These are phyloP conservation scores for Nebria ingens DNA, from an alignment of 1,140 invertebrate genomes.

Conservation along the genomic window DNA sequence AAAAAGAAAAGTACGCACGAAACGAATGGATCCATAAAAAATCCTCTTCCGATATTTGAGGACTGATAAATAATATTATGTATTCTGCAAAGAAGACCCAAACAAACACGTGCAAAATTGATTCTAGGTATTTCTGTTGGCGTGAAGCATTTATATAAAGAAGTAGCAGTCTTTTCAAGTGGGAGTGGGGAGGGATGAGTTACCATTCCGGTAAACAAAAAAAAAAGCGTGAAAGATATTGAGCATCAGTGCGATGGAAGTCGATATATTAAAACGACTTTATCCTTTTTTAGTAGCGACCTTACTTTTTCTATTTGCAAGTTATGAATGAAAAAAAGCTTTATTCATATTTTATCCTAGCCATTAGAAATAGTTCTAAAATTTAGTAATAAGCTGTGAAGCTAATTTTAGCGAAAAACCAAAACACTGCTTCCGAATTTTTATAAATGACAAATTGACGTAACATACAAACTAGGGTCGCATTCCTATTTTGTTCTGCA, in stretches of 20 bases:
- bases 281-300: too few relatives aligned
- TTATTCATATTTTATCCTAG: too few relatives aligned
- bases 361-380: too few relatives aligned
- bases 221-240: background rate
- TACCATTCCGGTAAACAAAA: background rate
- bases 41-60: slow-evolving; percentile 5
- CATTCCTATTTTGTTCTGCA: too few relatives aligned
- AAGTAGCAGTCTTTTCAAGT: too few relatives aligned
- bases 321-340: too few relatives aligned
- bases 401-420: too few relatives aligned
- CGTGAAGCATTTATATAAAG: slow-evolving; percentile 1
- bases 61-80: slow-evolving; percentile 9
- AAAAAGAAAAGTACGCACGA: background rate
- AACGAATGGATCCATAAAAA: slow-evolving; percentile 4
- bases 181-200: background rate
- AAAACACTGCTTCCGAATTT: too few relatives aligned
- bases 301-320: too few relatives aligned
- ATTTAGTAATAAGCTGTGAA: too few relatives aligned
- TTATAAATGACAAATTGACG: too few relatives aligned
- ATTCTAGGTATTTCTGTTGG: slow-evolving; percentile 1
- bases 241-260: background rate
- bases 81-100: background rate
- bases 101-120: slow-evolving; percentile 6
- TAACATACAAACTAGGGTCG: too few relatives aligned
- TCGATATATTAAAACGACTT: slow-evolving; percentile 9